phyloP scores from a whole-genome alignment of 1,140 invertebrate species.

The Spodoptera litura region DNA sequence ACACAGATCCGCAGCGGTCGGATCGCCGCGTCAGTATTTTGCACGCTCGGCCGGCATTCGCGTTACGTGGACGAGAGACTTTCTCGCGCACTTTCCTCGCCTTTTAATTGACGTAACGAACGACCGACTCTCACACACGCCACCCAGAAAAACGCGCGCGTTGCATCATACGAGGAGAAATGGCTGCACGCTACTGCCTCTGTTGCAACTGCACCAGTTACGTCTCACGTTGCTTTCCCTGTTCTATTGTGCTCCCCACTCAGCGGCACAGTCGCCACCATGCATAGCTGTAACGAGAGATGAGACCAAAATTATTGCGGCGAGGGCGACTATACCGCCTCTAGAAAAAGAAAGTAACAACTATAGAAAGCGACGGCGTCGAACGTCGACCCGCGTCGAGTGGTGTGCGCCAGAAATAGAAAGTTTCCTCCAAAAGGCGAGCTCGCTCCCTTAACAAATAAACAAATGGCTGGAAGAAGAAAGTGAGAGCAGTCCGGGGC shows the following conservation, averaged over 20 bases:
- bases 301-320: conserved; percentile 60
- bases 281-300: conserved; percentile 52
- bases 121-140: conserved; percentile 80
- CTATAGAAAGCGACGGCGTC: conserved; percentile 77
- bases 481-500: conserved; percentile 78
- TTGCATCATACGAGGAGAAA: conserved; percentile 84
- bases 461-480: conserved; percentile 76
- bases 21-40: conserved; percentile 55
- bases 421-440: conserved; percentile 79
- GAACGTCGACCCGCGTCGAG: conserved; percentile 76
- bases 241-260: conserved; percentile 69
- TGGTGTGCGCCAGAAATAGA: conserved; percentile 81
- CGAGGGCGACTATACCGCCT: conserved; percentile 59
- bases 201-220: conserved; percentile 78
- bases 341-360: conserved; percentile 80
- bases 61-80: conserved; percentile 77
- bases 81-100: conserved; percentile 83
- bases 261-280: background rate
- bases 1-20: conserved; percentile 66
- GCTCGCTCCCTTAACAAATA: conserved; percentile 81
- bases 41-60: conserved; percentile 61
- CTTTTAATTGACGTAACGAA: conserved; percentile 84
- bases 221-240: conserved; percentile 68
- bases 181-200: conserved; percentile 77
- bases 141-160: conserved; percentile 74